phyloP scores from a whole-genome alignment of 2,888 invertebrate genomes.

The Cinara cedri region DNA sequence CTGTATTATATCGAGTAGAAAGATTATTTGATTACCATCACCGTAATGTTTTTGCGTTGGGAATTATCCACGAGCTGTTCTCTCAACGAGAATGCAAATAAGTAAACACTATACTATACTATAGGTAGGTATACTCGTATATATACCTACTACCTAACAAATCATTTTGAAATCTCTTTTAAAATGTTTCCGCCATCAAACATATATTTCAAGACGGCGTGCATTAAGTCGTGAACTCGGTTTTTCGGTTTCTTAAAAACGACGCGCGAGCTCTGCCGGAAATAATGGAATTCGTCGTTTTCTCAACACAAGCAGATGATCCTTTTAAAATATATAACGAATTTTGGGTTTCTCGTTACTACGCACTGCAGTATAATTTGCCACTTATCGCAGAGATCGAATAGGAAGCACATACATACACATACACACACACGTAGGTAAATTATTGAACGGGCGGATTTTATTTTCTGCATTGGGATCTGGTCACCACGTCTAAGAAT shows the following conservation, averaged over 20 bases:
- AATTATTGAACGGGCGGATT: conserved; percentile 26
- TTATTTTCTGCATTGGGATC: not conserved
- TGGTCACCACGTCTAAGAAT: not conserved
- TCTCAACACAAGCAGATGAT: not conserved
- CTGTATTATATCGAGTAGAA: not conserved
- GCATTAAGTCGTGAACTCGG: not conserved
- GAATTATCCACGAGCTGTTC: not conserved
- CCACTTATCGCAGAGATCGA: conserved; percentile 5
- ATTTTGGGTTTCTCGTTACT: no score
- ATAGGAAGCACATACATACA: not conserved
- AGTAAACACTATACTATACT: not conserved
- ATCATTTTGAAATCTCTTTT: conserved; percentile 33
- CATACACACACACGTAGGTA: not conserved
- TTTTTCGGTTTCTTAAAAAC: conserved; percentile 17
- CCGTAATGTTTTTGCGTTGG: not conserved
- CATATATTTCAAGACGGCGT: not conserved
- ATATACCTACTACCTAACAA: no score
- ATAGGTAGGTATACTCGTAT: no score
- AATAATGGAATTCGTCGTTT: not conserved
- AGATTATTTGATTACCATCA: conserved; percentile 15
- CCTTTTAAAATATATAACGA: conserved; percentile 5
- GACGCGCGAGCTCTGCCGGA: no score
- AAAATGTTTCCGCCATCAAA: not conserved
- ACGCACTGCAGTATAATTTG: not conserved
- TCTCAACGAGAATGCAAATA: not conserved